Percentiles rank a stretch among this genome's conserved stretches.
These are phyloP conservation scores for Drosophila ficusphila DNA, from an alignment of 1,140 invertebrate species.

Conservation along the genomic window DNA sequence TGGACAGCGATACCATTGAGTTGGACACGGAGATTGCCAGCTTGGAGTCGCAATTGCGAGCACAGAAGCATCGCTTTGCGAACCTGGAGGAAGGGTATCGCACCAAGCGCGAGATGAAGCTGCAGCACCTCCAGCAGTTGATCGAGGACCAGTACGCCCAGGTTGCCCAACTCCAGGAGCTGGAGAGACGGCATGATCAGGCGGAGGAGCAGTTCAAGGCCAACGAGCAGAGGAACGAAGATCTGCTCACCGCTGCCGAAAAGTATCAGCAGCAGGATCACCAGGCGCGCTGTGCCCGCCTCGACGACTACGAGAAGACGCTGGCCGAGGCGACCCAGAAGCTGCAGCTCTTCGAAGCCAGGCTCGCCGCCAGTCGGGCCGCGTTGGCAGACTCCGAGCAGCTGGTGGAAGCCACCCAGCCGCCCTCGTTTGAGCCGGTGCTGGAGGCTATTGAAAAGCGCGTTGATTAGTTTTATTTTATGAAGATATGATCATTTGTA, in stretches of 20 bases:
- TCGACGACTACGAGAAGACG: slow-evolving; percentile 25
- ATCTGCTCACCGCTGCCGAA: slow-evolving; percentile 35
- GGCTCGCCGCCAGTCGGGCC: not conserved
- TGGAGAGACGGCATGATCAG: not conserved
- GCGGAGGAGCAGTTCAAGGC: not conserved
- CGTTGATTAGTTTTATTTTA: no score
- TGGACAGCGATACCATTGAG: not conserved
- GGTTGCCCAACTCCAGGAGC: not conserved
- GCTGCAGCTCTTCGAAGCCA: slow-evolving; percentile 15
- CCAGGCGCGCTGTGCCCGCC: slow-evolving; percentile 1
- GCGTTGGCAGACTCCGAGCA: slow-evolving; percentile 7
- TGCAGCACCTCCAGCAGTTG: slow-evolving; percentile 20
- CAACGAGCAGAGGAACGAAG: slow-evolving; percentile 18
- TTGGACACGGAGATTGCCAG: slow-evolving; percentile 10
- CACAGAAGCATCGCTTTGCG: slow-evolving; percentile 10
- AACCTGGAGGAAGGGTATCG: slow-evolving; percentile 19
- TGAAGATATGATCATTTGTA: no score
- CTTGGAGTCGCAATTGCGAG: slow-evolving; percentile 1
- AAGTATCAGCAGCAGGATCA: slow-evolving; percentile 29
- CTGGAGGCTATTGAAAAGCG: slow-evolving; percentile 1
- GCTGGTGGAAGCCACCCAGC: not conserved
- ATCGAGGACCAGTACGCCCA: slow-evolving; percentile 10
- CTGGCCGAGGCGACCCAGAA: slow-evolving; percentile 24
- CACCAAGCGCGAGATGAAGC: not conserved
- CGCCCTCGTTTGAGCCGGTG: slow-evolving; percentile 7